Conservation (phyloP, 2,888 invertebrate species). For the Diachrysia chrysitis region DNA sequence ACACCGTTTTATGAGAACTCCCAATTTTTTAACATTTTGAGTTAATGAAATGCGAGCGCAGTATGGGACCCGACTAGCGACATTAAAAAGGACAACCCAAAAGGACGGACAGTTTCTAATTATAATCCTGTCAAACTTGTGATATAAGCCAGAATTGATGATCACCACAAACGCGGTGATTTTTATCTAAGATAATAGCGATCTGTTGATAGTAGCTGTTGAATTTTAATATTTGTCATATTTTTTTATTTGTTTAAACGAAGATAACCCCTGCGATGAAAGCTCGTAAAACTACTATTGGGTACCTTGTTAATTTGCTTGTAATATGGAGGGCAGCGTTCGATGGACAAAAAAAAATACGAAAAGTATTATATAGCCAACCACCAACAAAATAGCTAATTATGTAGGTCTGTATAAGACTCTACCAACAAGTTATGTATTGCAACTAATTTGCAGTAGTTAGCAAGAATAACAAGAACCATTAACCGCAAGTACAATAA, state of each 20-base stretch:
- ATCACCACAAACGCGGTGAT: slow-evolving; percentile 82
- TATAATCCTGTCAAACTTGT: slow-evolving; percentile 88
- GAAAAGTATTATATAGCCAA: slow-evolving; percentile 1
- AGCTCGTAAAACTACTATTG: slow-evolving; percentile 49
- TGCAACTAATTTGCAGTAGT: slow-evolving; percentile 52
- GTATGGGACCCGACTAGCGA: slow-evolving; percentile 88
- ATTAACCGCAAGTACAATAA: slow-evolving; percentile 62
- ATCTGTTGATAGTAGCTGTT: slow-evolving; percentile 81
- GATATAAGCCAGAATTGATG: slow-evolving; percentile 87
- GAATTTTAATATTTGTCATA: slow-evolving; percentile 76
- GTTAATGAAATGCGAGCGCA: slow-evolving; percentile 89
- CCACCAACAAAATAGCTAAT: background rate
- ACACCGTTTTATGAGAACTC: slow-evolving; percentile 86
- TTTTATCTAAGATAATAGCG: slow-evolving; percentile 81
- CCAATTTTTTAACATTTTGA: slow-evolving; percentile 83
- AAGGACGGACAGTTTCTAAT: slow-evolving; percentile 88
- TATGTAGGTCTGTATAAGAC: background rate
- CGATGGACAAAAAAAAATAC: slow-evolving; percentile 14
- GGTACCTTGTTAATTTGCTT: slow-evolving; percentile 39
- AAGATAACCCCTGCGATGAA: slow-evolving; percentile 50
- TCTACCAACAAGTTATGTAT: slow-evolving; percentile 29
- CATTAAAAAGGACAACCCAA: slow-evolving; percentile 88
- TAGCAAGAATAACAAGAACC: slow-evolving; percentile 59
- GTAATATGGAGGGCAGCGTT: slow-evolving; percentile 29
- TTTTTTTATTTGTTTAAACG: slow-evolving; percentile 67